Percentiles rank a stretch among this genome's conserved stretches.
Conservation (phyloP, 2,113 vertebrate species). For the Melanerpes formicivorus region DNA sequence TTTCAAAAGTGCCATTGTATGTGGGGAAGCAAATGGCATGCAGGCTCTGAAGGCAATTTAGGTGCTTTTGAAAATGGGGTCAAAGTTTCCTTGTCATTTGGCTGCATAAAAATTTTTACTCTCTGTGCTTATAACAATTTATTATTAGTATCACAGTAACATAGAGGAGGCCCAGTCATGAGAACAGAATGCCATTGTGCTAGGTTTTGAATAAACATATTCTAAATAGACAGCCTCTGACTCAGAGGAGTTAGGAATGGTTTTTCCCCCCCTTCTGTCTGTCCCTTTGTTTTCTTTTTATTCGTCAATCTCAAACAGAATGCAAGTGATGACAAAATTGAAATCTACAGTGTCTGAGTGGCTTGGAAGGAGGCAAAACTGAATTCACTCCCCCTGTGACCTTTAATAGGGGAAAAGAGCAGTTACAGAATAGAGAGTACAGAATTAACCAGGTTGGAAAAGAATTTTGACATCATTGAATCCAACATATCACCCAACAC, state of each 20-base stretch:
- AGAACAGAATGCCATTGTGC: slow-evolving; percentile 30
- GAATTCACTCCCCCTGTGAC: background rate
- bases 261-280: background rate
- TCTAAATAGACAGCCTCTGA: slow-evolving; percentile 47
- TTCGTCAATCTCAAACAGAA: background rate
- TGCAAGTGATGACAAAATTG: background rate
- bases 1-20: background rate
- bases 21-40: background rate
- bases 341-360: background rate
- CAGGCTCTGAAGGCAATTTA: slow-evolving; percentile 10
- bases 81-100: slow-evolving; percentile 31
- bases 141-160: slow-evolving; percentile 44
- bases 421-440: too few relatives aligned
- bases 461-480: too few relatives aligned
- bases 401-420: background rate
- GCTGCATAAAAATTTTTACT: slow-evolving; percentile 29
- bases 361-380: background rate
- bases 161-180: background rate
- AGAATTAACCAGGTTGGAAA: too few relatives aligned
- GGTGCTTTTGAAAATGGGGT: slow-evolving; percentile 3
- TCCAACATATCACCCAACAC: too few relatives aligned
- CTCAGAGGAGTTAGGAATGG: slow-evolving; percentile 6
- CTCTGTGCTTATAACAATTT: slow-evolving; percentile 24
- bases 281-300: background rate
- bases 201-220: slow-evolving; percentile 36